Base-by-base conservation (phyloP, 2,113 vertebrate species). In the Chaetodon trifascialis region DNA sequence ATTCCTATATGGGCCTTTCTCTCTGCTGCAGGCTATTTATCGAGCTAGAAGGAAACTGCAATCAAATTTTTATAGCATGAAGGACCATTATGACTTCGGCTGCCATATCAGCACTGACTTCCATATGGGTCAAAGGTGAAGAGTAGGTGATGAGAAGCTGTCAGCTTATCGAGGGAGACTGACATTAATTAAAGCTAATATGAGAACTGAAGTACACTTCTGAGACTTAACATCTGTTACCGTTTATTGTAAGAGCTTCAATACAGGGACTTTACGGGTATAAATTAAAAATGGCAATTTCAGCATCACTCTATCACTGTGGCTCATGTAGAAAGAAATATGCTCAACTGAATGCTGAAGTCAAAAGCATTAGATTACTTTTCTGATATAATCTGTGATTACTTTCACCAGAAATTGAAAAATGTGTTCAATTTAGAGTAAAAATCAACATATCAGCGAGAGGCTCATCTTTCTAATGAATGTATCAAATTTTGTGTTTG, bases 41-140 rank as follows among this genome's bases (percentile, higher is more conserved):
- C 36, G 47, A 25, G 51, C 59, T 34, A 42, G 36, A n/a, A 71
- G 17, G 52, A 30, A 73, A 54, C 25, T 54, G 16, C 40, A 51
- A 75, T 86, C 16, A 65, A 82, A 81, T 58, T 25, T 56, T 34
- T 46, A 68, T 60, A 34, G 25, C 69, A 74, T 62, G 40, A 11
- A 54, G 15, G 21, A 67, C 42, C 38, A 73, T 73, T 79, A 64
- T 12, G 60, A 64, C 52, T 30, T 64, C 52, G n/a, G 36, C 67
- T 75, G 64, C 36, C 25, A 49, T 59, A 47, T 79, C 15, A 76
- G 56, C 46, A 17, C 23, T 23, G 62, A 56, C 55, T 67, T 79
- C 49, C 11, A 65, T 5, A 12, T 4, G 11, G 72, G 47, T 51
- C 55, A 68, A 38, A 65, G 44, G 38, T 58, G 58, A 69, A 15